Percentiles rank a stretch among this genome's conserved stretches.
These are phyloP conservation scores for Penaeus chinensis DNA, from an alignment of 1,140 invertebrate genomes.

Conservation along the genomic window DNA sequence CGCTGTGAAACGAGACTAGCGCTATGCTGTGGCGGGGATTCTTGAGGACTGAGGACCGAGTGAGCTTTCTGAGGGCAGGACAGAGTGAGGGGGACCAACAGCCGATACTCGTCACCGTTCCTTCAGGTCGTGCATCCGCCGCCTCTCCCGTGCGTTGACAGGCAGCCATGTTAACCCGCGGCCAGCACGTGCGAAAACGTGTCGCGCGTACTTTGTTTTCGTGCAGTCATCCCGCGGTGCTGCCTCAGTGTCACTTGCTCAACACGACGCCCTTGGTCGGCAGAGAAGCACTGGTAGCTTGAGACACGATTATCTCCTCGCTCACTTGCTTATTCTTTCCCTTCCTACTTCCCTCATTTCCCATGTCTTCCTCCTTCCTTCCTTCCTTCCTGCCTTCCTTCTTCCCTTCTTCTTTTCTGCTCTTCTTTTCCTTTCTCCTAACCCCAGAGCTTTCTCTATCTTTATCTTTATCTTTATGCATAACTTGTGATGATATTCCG, in stretches of 20 bases:
- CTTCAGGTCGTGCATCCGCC: slow-evolving; percentile 97
- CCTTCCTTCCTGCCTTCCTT: too few species aligned
- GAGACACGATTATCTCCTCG: background rate
- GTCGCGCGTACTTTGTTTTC: too few species aligned
- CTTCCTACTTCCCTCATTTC: background rate
- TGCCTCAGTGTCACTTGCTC: too few species aligned
- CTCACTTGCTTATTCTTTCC: background rate
- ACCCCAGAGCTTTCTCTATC: too few species aligned
- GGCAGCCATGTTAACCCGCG: slow-evolving; percentile 75
- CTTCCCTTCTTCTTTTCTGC: background rate
- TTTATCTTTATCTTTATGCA: too few species aligned
- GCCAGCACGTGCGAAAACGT: too few species aligned
- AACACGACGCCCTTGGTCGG: too few species aligned
- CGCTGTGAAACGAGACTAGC: slow-evolving; percentile 73
- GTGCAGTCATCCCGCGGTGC: too few species aligned
- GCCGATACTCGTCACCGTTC: slow-evolving; percentile 93
- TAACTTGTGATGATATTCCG: too few species aligned
- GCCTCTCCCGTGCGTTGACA: slow-evolving; percentile 91
- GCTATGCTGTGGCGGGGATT: slow-evolving; percentile 79
- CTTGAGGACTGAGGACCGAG: slow-evolving; percentile 87
- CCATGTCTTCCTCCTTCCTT: background rate
- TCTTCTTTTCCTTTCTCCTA: background rate
- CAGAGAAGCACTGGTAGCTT: too few species aligned
- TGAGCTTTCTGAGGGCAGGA: too few species aligned
- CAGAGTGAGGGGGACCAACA: slow-evolving; percentile 69